Evolutionary conservation across 2,113 vertebrate species (phyloP).

Genomic region (Gracilinanus agilis): DNA sequence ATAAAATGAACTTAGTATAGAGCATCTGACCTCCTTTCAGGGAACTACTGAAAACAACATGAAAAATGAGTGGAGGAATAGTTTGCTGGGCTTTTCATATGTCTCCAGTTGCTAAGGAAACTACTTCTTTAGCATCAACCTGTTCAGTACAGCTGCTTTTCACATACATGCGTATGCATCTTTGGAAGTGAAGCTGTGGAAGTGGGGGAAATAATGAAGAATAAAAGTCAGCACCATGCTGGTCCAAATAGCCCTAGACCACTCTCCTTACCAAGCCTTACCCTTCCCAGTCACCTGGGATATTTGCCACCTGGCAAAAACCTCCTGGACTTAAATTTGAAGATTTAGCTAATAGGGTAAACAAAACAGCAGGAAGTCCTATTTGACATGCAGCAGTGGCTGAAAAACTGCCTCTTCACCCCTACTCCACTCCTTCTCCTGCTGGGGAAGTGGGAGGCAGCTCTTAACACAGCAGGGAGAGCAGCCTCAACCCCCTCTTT

Average conservation of each 20-base stretch:
- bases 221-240: constrained; percentile 19
- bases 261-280: background rate
- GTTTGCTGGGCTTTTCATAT: constrained; percentile 67
- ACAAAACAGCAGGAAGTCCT: constrained; percentile 75
- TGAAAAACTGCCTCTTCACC: constrained; percentile 64
- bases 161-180: constrained; percentile 47
- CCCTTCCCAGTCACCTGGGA: constrained; percentile 54
- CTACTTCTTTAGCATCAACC: constrained; percentile 72
- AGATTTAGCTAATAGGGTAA: constrained; percentile 70
- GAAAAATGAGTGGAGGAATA: constrained; percentile 80
- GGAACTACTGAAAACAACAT: constrained; percentile 78
- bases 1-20: constrained; percentile 60
- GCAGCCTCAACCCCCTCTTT: constrained; percentile 30
- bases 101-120: constrained; percentile 83
- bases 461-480: constrained; percentile 60
- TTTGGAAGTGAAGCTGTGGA: constrained; percentile 60
- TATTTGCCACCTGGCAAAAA: constrained; percentile 71
- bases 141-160: constrained; percentile 45
- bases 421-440: constrained; percentile 48
- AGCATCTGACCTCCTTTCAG: constrained; percentile 78
- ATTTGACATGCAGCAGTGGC: constrained; percentile 69
- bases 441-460: constrained; percentile 64
- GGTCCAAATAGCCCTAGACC: background rate
- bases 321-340: constrained; percentile 60
- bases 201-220: constrained; percentile 45